Base-by-base conservation (phyloP, 2,797 vertebrate species). In the Clarias platycephalus region DNA sequence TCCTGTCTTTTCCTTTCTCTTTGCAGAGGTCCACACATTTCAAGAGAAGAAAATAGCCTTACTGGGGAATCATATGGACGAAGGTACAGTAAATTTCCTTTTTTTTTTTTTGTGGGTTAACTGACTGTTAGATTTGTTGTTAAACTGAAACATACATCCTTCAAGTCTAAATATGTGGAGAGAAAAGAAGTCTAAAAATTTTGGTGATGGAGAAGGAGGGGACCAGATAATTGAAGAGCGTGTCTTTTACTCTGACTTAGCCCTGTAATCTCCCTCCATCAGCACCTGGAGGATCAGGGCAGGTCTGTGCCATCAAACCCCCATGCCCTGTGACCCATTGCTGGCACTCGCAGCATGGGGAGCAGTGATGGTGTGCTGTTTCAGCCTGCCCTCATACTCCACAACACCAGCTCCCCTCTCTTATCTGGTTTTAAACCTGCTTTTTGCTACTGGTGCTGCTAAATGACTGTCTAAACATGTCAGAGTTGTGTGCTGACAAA, bases 11-110 rank as follows among this genome's bases (percentile, higher is more conserved):
- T 6, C 82, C 34, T 84, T 26, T 86, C 34, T 64, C 67, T 72
- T 89, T 84, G 20, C 92, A 95, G 94, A 94, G 93, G 92, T 95
- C 94, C 92, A 90, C 88, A 93, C 92, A 93, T 95, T 95, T 95
- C 95, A 95, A 93, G 93, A 93, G 93, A 91, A 94, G 94, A 94
- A 91, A 91, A 93, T 91, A 90, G 91, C 93, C 94, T 91, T 91
- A 93, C 91, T 95, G 94, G 93, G 93, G 92, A 95, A 95, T 96
- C 95, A 93, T 96, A 96, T 96, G 95, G 95, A 96, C 94, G 95
- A 96, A 95, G 95, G 95, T 93, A 49, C 44, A 49, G 44, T 49
- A 89, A 87, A 94, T 92, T 31, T 26, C 86, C 24, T 26, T 31
- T 40, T 6, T 40, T 67, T 20, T 60, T 55, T 55, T 18, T 74